phyloP scores from a whole-genome alignment of 2,113 vertebrate species.

The Syrmaticus mikado region DNA sequence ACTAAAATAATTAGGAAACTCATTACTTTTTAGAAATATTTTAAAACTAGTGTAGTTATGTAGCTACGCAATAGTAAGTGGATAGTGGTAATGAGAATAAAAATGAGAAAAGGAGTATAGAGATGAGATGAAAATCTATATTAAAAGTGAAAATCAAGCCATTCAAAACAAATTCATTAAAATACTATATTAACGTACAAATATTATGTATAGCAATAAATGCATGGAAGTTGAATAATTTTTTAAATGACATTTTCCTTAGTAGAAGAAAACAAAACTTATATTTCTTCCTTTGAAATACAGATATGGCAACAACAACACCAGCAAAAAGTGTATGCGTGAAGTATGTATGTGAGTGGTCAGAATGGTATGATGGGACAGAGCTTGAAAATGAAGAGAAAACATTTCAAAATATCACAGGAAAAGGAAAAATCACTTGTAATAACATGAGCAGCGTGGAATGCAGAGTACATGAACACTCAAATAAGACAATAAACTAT shows the following conservation, averaged over 20 bases:
- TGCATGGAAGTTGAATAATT: neutral
- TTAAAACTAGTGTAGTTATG: neutral
- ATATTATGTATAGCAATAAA: neutral
- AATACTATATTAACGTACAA: neutral
- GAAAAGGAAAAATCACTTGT: slow-evolving; percentile 62
- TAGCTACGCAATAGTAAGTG: neutral
- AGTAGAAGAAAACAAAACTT: neutral
- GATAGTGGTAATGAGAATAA: neutral
- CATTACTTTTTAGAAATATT: neutral
- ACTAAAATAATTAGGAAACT: neutral
- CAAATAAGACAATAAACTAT: neutral
- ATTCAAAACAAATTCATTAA: neutral
- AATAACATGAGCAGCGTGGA: neutral
- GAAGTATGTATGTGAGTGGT: slow-evolving; percentile 65
- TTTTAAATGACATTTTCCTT: neutral
- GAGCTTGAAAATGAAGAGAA: neutral
- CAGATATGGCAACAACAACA: neutral
- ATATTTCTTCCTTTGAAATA: neutral
- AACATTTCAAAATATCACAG: slow-evolving; percentile 57
- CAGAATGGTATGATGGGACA: slow-evolving; percentile 69
- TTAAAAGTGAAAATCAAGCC: neutral
- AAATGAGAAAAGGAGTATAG: neutral
- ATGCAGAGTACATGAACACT: slow-evolving; percentile 52
- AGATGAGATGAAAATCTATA: neutral
- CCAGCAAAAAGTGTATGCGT: slow-evolving; percentile 64